Base-by-base conservation (phyloP, 2,797 vertebrate species). In the Alectoris magna region DNA sequence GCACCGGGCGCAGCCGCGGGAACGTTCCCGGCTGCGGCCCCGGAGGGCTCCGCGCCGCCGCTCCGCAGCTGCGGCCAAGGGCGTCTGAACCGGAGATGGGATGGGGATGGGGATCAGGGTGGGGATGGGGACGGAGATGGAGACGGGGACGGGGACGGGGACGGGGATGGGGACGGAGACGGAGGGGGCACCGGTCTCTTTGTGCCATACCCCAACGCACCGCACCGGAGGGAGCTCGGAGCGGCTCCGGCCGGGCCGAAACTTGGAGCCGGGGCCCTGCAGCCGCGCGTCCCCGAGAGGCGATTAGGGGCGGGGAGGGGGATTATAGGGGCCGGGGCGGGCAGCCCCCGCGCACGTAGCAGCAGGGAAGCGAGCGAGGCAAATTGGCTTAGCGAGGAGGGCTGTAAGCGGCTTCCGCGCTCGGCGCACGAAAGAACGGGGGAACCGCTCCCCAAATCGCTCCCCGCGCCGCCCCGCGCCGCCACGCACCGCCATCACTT, bases 371-470 rank as follows among this genome's bases (percentile, higher is more conserved):
- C 96, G 96, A 97, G 97, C 96, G 96, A 48, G 94, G 83, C 86
- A 97, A 92, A 98, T 97, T 96, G 96, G 98, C 97, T 98, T 98
- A 98, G 56, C 93, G 62, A 70, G 93, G 96, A 97, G 88, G 96
- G 98, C 95, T 91, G 80, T 93, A 97, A 98, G 95, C 96, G 81
- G 97, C 98, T 98, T 98, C 98, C 86, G 95, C 94, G 53, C 53
- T 31, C 29, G 15, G 53, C 29, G 29, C 53, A 19, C 53, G 53
- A 55, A 55, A 55, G 53, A 55, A 55, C 53, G 17, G 53, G 53
- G 53, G 53, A 55, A 55, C 53, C 53, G 53, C 53, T 55, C 53
- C 43, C 49, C 46, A 17, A 53, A 53, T 29, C 71, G 4, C 39
- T 76, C 81, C 87, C 88, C 93, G 96, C 67, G n/a, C 56, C 81